These are phyloP conservation scores for Tetranychus truncatus DNA, from an alignment of 2,888 invertebrate genomes.

Conservation along the genomic window DNA sequence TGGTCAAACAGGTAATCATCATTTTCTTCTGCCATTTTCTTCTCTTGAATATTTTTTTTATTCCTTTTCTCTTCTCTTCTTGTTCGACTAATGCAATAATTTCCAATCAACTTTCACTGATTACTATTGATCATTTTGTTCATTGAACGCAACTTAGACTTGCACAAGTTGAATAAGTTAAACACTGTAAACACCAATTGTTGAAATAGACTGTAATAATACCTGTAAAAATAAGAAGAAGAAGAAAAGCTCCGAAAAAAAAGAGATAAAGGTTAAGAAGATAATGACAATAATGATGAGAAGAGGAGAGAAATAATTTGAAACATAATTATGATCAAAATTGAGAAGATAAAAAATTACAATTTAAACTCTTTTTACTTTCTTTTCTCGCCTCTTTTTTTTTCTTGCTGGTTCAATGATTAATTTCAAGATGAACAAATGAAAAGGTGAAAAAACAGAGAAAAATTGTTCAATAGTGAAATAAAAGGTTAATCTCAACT, in stretches of 20 bases:
- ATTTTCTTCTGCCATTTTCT: neutral
- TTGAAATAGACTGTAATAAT: neutral
- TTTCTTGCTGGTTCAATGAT: neutral
- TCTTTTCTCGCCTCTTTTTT: neutral
- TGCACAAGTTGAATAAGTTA: neutral
- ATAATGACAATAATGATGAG: neutral
- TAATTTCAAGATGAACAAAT: neutral
- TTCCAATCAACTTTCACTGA: neutral
- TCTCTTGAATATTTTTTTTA: neutral
- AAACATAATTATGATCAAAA: neutral
- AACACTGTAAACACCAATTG: neutral
- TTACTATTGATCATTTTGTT: neutral
- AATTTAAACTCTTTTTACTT: neutral
- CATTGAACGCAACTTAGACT: neutral
- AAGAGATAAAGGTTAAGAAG: neutral
- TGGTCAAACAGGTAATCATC: no score
- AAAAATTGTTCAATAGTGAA: no score
- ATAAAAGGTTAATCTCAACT: no score
- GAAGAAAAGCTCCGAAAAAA: neutral
- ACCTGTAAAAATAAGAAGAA: neutral
- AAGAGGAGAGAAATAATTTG: neutral
- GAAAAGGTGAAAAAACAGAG: no score
- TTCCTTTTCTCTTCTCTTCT: neutral
- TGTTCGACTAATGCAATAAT: neutral
- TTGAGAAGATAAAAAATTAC: neutral